These are phyloP conservation scores for Therioaphis trifolii DNA, from an alignment of 2,888 invertebrate species.

Conservation along the genomic window DNA sequence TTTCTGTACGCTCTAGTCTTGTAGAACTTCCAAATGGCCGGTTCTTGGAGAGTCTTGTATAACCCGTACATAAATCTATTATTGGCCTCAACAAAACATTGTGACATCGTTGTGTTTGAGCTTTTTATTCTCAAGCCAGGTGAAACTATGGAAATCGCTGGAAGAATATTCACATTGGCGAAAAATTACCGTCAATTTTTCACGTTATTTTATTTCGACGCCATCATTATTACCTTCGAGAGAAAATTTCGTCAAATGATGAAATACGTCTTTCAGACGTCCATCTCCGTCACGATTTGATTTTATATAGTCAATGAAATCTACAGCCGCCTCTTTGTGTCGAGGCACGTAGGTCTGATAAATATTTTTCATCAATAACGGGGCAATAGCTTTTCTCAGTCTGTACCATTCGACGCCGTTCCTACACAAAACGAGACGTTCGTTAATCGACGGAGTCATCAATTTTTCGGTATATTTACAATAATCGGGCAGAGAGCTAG, in stretches of 20 bases:
- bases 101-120: constrained; percentile 67
- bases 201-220: no score
- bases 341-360: constrained; percentile 69
- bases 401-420: constrained; percentile 74
- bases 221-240: constrained; percentile 71
- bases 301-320: constrained; percentile 70
- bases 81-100: constrained; percentile 70
- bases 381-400: constrained; percentile 71
- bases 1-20: constrained; percentile 71
- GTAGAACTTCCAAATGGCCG: constrained; percentile 71
- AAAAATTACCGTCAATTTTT: constrained; percentile 14
- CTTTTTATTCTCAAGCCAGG: constrained; percentile 71
- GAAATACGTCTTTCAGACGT: constrained; percentile 68
- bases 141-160: constrained; percentile 72
- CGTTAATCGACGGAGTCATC: no score
- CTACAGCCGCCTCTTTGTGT: constrained; percentile 70
- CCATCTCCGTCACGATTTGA: constrained; percentile 67
- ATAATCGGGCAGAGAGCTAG: no score
- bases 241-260: constrained; percentile 69
- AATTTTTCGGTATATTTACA: no score
- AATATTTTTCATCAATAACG: constrained; percentile 70
- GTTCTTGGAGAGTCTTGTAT: constrained; percentile 70
- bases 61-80: constrained; percentile 71
- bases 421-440: constrained; percentile 67
- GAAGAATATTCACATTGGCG: no score